Base-by-base conservation (phyloP, 2,113 vertebrate species). In the Smithornis capensis region DNA sequence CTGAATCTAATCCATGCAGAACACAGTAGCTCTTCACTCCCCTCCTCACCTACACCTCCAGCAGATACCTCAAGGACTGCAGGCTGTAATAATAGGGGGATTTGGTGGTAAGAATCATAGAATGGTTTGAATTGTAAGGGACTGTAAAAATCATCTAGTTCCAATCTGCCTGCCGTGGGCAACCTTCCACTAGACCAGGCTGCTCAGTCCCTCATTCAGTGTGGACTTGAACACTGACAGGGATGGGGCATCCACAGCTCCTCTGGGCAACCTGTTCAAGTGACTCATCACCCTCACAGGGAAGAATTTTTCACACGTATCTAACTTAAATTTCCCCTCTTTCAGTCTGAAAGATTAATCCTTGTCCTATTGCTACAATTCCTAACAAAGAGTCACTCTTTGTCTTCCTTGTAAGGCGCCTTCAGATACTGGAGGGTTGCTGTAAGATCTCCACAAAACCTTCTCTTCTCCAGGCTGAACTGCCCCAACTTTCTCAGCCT, bases 11-110 rank as follows among this genome's bases (percentile, higher is more conserved):
- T 4, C 50, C 19, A 74, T 1, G 7, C 7, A 74, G 40, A 90
- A 31, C 45, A 59, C 12, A 31, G 2, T 3, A 53, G 12, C 25
- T 69, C 31, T 38, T 80, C 35, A 14, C 45, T 62, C 16, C 15
- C 9, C 27, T 47, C 27, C 8, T 31, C 45, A 70, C 4, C 12
- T 6, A 8, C n/a, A 17, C 19, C n/a, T 55, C 31, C 40, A 62
- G 40, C n/a, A 85, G 21, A 27, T 2, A 40, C 27, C 6, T 87
- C 45, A 57, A 38, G 9, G 89, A 57, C 22, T 24, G 13, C 47
- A 42, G 17, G 3, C 15, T 14, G 45, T 50, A 44, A 7, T 5
- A 31, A 14, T 13, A 1, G 19, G 4, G 1, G 10, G 6, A 0
- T 42, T 21, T 60, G 40, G 29, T 64, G 56, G 42, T 50, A 28